These are phyloP conservation scores for Cottus gobio DNA, from an alignment of 2,113 vertebrate species.

Conservation along the genomic window DNA sequence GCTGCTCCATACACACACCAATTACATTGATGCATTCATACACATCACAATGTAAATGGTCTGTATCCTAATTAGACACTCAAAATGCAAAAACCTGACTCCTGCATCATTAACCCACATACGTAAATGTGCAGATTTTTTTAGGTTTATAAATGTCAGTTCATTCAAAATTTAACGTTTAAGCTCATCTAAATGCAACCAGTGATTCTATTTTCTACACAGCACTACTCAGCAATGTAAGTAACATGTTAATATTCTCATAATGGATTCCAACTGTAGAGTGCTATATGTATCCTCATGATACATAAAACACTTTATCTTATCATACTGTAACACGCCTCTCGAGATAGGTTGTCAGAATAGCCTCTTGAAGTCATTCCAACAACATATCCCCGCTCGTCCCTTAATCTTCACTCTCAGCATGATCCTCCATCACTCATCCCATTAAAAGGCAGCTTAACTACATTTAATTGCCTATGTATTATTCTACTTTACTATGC, in stretches of 20 bases:
- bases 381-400: slow-evolving; percentile 17
- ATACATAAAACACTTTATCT: slow-evolving; percentile 2
- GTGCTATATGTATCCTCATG: slow-evolving; percentile 5
- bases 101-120: not conserved
- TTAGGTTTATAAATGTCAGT: not conserved
- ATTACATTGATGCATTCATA: not conserved
- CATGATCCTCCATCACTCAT: slow-evolving; percentile 14
- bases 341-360: too few species aligned
- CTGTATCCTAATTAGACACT: not conserved
- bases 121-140: not conserved
- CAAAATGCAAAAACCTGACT: not conserved
- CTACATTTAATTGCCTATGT: slow-evolving; percentile 2
- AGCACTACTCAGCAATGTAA: not conserved
- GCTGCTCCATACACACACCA: not conserved
- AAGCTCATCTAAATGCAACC: not conserved
- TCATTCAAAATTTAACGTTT: not conserved
- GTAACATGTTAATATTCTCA: not conserved
- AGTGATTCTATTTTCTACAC: not conserved
- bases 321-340: slow-evolving; percentile 21
- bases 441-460: slow-evolving; percentile 2
- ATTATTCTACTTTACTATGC: slow-evolving; percentile 7
- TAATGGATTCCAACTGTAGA: slow-evolving; percentile 6
- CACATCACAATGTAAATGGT: not conserved
- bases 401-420: not conserved
- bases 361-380: slow-evolving; percentile 24